Evolutionary conservation across 1,140 invertebrate species (phyloP).

Genomic region (Mactra quadrangularis): DNA sequence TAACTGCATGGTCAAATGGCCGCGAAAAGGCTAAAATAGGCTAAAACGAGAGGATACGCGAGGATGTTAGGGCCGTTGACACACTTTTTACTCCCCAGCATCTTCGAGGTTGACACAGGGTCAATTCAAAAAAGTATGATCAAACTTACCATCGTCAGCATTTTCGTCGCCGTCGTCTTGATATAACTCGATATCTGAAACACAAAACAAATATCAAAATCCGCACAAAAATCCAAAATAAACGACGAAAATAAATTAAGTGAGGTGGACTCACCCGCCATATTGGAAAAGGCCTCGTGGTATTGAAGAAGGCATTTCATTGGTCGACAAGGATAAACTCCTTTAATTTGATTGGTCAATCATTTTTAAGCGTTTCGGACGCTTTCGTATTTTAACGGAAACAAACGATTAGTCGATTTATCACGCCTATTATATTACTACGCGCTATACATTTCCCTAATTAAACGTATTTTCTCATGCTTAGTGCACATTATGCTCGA

Average conservation of each 20-base stretch:
- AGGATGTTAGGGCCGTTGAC: conserved; percentile 41
- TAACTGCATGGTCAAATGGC: not conserved
- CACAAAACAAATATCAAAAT: conserved; percentile 70
- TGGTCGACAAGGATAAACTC: conserved; percentile 70
- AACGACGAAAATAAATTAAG: conserved; percentile 78
- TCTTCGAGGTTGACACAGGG: conserved; percentile 61
- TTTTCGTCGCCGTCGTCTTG: conserved; percentile 79
- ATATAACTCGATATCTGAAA: conserved; percentile 83
- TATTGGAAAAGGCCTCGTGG: conserved; percentile 82
- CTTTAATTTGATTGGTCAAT: conserved; percentile 73
- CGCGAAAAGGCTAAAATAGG: not conserved
- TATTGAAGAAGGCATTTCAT: conserved; percentile 76
- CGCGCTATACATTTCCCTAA: conserved; percentile 38
- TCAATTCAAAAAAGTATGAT: conserved; percentile 62
- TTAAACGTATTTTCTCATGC: not conserved
- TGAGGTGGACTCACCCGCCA: conserved; percentile 83
- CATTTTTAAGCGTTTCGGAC: conserved; percentile 65
- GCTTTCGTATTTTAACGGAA: conserved; percentile 71
- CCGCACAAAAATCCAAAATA: conserved; percentile 75
- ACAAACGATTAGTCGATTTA: conserved; percentile 72
- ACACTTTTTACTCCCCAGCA: conserved; percentile 73
- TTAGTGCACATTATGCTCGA: not conserved
- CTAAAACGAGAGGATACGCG: not conserved
- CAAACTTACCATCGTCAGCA: conserved; percentile 80
- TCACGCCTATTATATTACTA: conserved; percentile 11